phyloP scores from a whole-genome alignment of 2,888 invertebrate species.

The Nudaria mundana region DNA sequence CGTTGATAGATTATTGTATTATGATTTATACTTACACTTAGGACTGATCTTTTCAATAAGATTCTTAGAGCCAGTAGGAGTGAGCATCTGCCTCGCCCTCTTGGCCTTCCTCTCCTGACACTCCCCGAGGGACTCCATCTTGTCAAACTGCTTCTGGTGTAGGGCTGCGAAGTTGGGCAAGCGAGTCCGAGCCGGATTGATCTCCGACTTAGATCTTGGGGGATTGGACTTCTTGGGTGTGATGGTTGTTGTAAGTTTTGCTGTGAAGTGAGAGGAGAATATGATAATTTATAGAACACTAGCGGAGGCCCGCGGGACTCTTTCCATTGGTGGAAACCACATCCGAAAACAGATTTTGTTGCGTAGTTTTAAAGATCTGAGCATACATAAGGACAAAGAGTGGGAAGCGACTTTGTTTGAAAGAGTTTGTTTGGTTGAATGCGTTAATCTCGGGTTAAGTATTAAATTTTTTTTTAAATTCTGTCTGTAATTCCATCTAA shows the following conservation, averaged over 20 bases:
- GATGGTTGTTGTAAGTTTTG: constrained; percentile 39
- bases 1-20: too few relatives aligned
- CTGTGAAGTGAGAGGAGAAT: constrained; percentile 40
- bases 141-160: constrained; percentile 83
- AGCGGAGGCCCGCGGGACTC: too few relatives aligned
- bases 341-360: too few relatives aligned
- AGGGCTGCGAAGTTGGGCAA: constrained; percentile 86
- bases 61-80: constrained; percentile 45
- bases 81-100: constrained; percentile 66
- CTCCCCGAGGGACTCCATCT: constrained; percentile 86
- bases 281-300: too few relatives aligned
- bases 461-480: too few relatives aligned
- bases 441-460: too few relatives aligned
- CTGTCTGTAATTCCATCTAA: too few relatives aligned
- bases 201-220: constrained; percentile 37
- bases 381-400: too few relatives aligned
- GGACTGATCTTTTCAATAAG: constrained; percentile 53
- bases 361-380: too few relatives aligned
- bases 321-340: too few relatives aligned
- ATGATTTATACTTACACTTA: constrained; percentile 47
- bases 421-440: too few relatives aligned
- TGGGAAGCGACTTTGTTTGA: too few relatives aligned
- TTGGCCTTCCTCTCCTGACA: constrained; percentile 72
- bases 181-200: constrained; percentile 75
- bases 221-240: constrained; percentile 20